These are phyloP conservation scores for Monopis laevigella DNA, from an alignment of 2,888 invertebrate species.

Conservation along the genomic window DNA sequence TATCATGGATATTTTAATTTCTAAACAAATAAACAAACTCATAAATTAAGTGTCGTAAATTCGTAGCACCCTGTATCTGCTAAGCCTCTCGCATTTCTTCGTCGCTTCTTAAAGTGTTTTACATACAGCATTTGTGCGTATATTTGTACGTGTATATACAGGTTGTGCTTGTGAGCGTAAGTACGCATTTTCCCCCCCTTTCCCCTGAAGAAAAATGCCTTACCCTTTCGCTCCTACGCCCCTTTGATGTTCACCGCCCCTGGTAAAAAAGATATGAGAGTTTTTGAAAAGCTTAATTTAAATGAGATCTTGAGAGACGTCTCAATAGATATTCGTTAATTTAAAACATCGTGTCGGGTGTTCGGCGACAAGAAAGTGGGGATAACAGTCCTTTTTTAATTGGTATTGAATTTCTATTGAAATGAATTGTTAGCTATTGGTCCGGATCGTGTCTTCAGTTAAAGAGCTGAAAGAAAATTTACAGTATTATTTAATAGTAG, in stretches of 20 bases:
- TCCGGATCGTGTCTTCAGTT: no score
- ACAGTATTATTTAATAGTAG: no score
- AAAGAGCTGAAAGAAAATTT: no score
- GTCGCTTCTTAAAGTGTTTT: slow-evolving; percentile 67
- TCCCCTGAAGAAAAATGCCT: slow-evolving; percentile 30
- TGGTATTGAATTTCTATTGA: slow-evolving; percentile 63
- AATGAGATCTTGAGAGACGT: slow-evolving; percentile 52
- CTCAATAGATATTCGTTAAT: slow-evolving; percentile 64
- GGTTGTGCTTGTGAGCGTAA: slow-evolving; percentile 54
- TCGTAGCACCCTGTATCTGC: slow-evolving; percentile 41
- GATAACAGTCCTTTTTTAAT: slow-evolving; percentile 47
- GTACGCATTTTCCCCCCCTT: slow-evolving; percentile 51
- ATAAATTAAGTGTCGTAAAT: no score
- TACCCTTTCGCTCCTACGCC: slow-evolving; percentile 43
- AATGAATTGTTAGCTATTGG: slow-evolving; percentile 1
- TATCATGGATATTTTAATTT: no score
- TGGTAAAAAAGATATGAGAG: slow-evolving; percentile 65
- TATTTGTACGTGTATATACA: slow-evolving; percentile 60
- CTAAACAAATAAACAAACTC: no score
- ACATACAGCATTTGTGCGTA: slow-evolving; percentile 43
- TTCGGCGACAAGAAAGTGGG: slow-evolving; percentile 27
- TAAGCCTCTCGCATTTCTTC: slow-evolving; percentile 68
- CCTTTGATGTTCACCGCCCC: slow-evolving; percentile 59
- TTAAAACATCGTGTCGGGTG: slow-evolving; percentile 53
- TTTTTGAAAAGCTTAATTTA: slow-evolving; percentile 68